Conservation (phyloP, 1,140 invertebrate species). For the Drosophila hydei region DNA sequence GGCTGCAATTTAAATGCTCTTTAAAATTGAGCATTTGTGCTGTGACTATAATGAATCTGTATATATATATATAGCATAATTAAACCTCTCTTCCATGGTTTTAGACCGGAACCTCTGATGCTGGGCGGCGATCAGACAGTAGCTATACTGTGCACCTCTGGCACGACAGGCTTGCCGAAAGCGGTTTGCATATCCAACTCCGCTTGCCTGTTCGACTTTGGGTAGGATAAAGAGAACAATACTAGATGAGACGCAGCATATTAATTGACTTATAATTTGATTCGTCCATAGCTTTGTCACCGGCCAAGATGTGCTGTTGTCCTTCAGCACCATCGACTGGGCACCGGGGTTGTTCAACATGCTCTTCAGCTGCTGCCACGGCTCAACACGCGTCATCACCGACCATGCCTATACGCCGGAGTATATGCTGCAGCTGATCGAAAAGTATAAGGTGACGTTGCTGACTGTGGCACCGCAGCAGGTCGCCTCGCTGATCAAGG, state of each 20-base stretch:
- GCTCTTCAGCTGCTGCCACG: slow-evolving; percentile 71
- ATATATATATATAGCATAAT: too few species aligned
- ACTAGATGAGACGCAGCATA: neutral
- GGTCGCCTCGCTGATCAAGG: slow-evolving; percentile 61
- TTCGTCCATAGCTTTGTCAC: slow-evolving; percentile 66
- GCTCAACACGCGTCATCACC: slow-evolving; percentile 74
- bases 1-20: too few species aligned
- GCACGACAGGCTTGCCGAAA: slow-evolving; percentile 91
- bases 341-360: slow-evolving; percentile 75
- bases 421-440: slow-evolving; percentile 71
- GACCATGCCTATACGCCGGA: slow-evolving; percentile 72
- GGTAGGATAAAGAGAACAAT: slow-evolving; percentile 35
- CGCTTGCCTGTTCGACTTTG: slow-evolving; percentile 75
- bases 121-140: slow-evolving; percentile 75
- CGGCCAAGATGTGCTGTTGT: slow-evolving; percentile 73
- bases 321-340: slow-evolving; percentile 81
- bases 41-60: too few species aligned
- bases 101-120: slow-evolving; percentile 64
- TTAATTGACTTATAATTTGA: neutral
- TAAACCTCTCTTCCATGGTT: neutral
- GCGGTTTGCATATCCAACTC: slow-evolving; percentile 90
- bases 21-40: neutral
- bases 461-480: slow-evolving; percentile 73
- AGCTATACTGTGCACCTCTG: slow-evolving; percentile 86
- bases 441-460: slow-evolving; percentile 75